A percentile compares a stretch with the other conserved stretches of the same genome.
Conservation (phyloP, 2,797 vertebrate species). For the Enteromius trimaculatus region DNA sequence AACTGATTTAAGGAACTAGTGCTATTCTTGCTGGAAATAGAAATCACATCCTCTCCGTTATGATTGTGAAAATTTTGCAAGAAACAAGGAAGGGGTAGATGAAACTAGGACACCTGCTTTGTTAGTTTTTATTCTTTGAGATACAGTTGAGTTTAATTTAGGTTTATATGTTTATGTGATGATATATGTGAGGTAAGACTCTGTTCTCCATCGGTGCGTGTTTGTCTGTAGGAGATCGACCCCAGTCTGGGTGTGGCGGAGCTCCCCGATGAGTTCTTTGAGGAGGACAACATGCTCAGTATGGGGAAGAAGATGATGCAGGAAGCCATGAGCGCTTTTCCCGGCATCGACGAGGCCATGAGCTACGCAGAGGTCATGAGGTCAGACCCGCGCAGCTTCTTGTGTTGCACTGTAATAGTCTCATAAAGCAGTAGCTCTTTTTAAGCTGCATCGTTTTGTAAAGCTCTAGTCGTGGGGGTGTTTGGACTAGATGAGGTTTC, state of each 20-base stretch:
- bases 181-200: neutral
- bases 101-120: neutral
- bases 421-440: neutral
- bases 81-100: neutral
- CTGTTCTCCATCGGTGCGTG: neutral
- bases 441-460: neutral
- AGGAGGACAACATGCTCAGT: constrained; percentile 96
- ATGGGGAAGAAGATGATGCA: constrained; percentile 99
- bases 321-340: constrained; percentile 96
- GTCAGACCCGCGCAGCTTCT: constrained; percentile 62
- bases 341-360: constrained; percentile 94
- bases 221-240: constrained; percentile 88
- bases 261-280: constrained; percentile 94
- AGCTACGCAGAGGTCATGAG: constrained; percentile 97
- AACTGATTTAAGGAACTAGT: neutral
- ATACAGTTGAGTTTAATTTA: neutral
- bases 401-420: neutral
- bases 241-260: constrained; percentile 93
- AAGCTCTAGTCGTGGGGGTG: neutral
- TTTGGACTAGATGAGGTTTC: neutral
- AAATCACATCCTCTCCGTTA: neutral
- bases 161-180: neutral
- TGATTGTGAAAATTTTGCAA: neutral
- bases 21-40: neutral
- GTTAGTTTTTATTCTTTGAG: neutral